Base-by-base conservation (phyloP, 2,113 vertebrate genomes). In the Syngnathus scovelli region DNA sequence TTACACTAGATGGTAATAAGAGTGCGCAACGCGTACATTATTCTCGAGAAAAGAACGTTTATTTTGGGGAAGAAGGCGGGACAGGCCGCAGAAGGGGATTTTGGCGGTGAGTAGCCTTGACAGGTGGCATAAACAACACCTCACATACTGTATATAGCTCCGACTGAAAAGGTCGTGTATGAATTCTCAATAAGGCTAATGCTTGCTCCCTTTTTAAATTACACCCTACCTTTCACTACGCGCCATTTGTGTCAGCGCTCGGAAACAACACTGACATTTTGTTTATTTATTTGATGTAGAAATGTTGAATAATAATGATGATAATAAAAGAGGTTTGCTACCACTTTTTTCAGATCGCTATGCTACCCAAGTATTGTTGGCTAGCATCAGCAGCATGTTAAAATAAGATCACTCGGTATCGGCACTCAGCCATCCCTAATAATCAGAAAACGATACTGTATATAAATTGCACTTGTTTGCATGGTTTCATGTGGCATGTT, bases 401-500 rank as follows among this genome's bases (percentile, higher is more conserved):
- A 54, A 5, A 54, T n/a, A 1, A 43, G 41, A 11, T 11, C 41
- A 43, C 38, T 8, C 6, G 11, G 11, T 41, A 41, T 41, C 10
- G 41, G 41, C 11, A 43, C 41, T 11, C 41, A 3, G 9, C 11
- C 11, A 12, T 43, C 41, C 41, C 41, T 43, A 43, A 43, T 11
- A 43, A 43, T 33, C 2, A 3, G 2, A 13, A 6, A 27, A 10
- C 0, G 16, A 33, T 36, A 15, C 6, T 10, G 7, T 2, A 36
- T 58, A 4, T 18, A 16, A 48, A 23, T 46, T 62, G 39, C 41
- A 62, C 44, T 62, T 62, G 21, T 23, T 27, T 43, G 85, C 85
- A 87, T 84, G 84, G 59, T 62, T 81, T 72, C 78, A 51, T 79
- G 72, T 76, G 66, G 82, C 85, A 85, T 85, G 83, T 68, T 36